Base-by-base conservation (phyloP, 2,888 invertebrate species). In the Brachynemurus nebulosus region DNA sequence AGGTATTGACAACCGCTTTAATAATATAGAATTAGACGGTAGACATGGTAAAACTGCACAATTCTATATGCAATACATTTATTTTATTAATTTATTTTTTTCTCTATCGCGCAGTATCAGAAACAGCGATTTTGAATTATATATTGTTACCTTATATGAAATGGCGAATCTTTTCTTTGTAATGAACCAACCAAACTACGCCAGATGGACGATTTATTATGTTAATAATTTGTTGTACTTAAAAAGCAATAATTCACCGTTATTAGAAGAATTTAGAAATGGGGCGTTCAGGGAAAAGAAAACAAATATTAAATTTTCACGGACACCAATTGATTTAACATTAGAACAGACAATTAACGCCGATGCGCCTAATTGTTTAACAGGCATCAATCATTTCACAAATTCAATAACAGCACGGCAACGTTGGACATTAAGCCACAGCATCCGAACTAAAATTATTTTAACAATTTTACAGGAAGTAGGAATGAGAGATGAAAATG, bases 101-200 rank as follows among this genome's bases (percentile, higher is more conserved):
- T n/a, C n/a, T n/a, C n/a, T n/a, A n/a, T n/a, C n/a, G n/a, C n/a
- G n/a, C n/a, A n/a, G n/a, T n/a, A n/a, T n/a, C n/a, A n/a, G n/a
- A n/a, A n/a, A n/a, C n/a, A n/a, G 52, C 11, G 50, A 61, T 50
- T 54, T 59, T 41, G 45, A 55, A 23, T 44, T 55, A 34, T 58
- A 50, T 39, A 47, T 50, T 47, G 49, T 52, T 19, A 40, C 51
- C 14, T 46, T 59, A 20, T 44, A 51, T 4, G 54, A 56, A 51
- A 56, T 60, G 1, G 45, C 47, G 2, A 53, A 54, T 47, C 45
- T 58, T 14, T 59, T 59, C 50, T 59, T 59, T 40, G 45, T 30
- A 2, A 48, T 55, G 14, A 56, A 57, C 49, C 55, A 58, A 20
- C 53, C 42, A 40, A 59, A 58, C 40, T 59, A 59, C 48, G 51